Base-by-base conservation (phyloP, 1,140 invertebrate genomes). In the Zeugodacus cucurbitae region DNA sequence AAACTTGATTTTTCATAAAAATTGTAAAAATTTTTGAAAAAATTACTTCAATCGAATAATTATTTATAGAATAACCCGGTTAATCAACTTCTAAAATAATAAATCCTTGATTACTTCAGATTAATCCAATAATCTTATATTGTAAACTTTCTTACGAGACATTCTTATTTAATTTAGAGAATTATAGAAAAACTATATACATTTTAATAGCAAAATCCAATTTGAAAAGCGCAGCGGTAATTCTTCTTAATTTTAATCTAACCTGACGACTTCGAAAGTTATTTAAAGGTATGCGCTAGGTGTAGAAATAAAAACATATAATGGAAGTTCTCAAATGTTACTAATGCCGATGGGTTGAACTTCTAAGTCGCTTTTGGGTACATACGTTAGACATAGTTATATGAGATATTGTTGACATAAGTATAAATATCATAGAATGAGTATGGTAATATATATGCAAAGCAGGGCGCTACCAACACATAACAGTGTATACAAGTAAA, bases 341-440 rank as follows among this genome's bases (percentile, higher is more conserved):
- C 26, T 62, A 62, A 67, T 67, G 26, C 64, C 6, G 3, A 74
- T 3, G 32, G 37, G n/a, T 26, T 82, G 44, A 48, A 48, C 41
- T 82, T 26, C 6, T 82, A 82, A 82, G 41, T 48, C 74, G 74
- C 8, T 82, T 82, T 82, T 48, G 74, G 74, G 74, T 82, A 14
- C 20, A 48, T 34, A 37, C 26, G 29, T 26, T 14, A 54, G n/a
- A n/a, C n/a, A n/a, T n/a, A 44, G n/a, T 48, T 22, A 82, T 48
- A 26, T 82, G 37, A 14, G 17, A 82, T 48, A 82, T 4, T n/a
- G n/a, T n/a, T n/a, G n/a, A n/a, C n/a, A 14, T 0, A n/a, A 11
- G 17, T 82, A 44, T 22, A 26, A 14, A 11, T 74, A 14, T 54
- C 48, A 29, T 82, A 26, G 34, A 5, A 17, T 41, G 41, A 29